These are phyloP conservation scores for Austrofundulus limnaeus DNA, from an alignment of 2,113 vertebrate genomes.

Conservation along the genomic window DNA sequence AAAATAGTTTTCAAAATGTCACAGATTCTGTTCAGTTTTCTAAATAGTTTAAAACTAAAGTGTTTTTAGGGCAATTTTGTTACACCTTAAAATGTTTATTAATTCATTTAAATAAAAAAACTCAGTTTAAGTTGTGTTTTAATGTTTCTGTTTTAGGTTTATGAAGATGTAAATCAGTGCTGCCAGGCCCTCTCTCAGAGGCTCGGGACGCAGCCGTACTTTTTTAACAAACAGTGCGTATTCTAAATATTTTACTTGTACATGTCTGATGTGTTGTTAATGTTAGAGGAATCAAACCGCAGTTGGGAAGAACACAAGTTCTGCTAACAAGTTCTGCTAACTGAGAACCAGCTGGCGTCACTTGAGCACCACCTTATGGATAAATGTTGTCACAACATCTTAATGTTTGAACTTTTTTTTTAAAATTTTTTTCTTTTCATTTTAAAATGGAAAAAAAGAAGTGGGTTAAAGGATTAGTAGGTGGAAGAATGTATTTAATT, in stretches of 20 bases:
- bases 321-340: accelerated
- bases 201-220: conserved; percentile 90
- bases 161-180: conserved; percentile 95
- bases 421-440: too few species aligned
- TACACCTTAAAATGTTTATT: too few species aligned
- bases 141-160: conserved; percentile 80
- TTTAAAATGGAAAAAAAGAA: neutral
- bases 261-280: neutral
- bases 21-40: neutral
- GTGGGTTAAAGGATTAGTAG: too few species aligned
- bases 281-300: neutral
- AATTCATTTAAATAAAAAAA: too few species aligned
- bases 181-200: conserved; percentile 94
- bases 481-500: too few species aligned
- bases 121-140: neutral
- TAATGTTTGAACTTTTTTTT: neutral
- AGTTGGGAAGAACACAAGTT: neutral
- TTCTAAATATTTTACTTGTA: neutral
- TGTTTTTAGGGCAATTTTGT: neutral
- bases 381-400: accelerated
- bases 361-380: conserved; percentile 45
- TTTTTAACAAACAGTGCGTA: conserved; percentile 96
- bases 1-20: neutral
- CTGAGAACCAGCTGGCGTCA: too few species aligned
- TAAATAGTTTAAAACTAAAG: too few species aligned